Evolutionary conservation across 2,797 vertebrate genomes (phyloP), one percentile per base, ranked within the genome.

Genomic region (Urocyon cinereoargenteus): DNA sequence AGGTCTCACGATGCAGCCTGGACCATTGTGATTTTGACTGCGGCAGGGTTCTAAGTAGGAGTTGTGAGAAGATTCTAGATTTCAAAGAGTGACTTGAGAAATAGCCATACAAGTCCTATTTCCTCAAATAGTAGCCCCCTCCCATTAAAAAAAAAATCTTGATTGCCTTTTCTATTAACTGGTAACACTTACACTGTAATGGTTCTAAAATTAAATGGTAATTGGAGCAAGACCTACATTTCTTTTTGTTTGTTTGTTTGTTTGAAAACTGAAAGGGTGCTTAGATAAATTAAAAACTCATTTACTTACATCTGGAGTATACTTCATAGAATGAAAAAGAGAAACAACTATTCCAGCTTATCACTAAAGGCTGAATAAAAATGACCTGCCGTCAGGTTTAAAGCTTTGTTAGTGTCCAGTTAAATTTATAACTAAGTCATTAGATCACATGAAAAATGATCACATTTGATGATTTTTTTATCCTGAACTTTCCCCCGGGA

Each of bases 191-290:
- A 57, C 5, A 95, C 55, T 90, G 9, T 26, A 51, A 51, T 6
- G 45, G 51, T 51, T 77, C 45, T 31, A 77, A 77, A 51, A 51
- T 68, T 68, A 95, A 81, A 36, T 53, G 96, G 97, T 96, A 97
- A 97, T 59, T 75, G 88, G 75, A 98, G 85, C 64, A 97, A 98
- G 82, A 85, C 40, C 87, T 36, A 93, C 55, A 59, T 97, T 51
- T 34, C 40, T 62, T 19, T 26, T 55, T 16, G 13, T 73, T 70
- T 70, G 19, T 18, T 72, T 40, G 21, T 72, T 72, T 95, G 53
- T 93, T 98, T 97, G 93, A 97, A 98, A 98, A 72, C 86, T 49
- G 24, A 96, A 97, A 97, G 8, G 5, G 21, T 24, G 8, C 85
- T 96, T 82, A 66, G 95, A 85, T 8, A 97, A 97, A 88, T 53